Evolutionary conservation across 2,888 invertebrate species (phyloP), one percentile per base, ranked within the genome.

Genomic region (Synergus gifuensis): DNA sequence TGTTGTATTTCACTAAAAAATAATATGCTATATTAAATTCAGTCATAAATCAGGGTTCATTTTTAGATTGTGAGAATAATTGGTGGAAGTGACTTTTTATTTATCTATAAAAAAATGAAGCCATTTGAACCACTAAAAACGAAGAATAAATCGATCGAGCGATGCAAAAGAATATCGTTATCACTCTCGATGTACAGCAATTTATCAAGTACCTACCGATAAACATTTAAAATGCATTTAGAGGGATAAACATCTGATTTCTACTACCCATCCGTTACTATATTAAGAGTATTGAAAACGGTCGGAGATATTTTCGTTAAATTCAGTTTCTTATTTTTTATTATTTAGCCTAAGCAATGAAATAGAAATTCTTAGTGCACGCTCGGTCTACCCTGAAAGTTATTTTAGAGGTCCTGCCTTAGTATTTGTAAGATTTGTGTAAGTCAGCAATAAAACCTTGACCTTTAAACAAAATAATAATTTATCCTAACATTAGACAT

Each of bases 301-400:
- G 67, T 67, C 67, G 44, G 46, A 28, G 36, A 73, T 54, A 49
- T 73, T 73, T 54, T 36, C 36, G 28, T 49, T 73, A 28, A 69
- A 46, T 28, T 28, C n/a, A 44, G 7, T 44, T 67, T 11, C 18
- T 44, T 44, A 11, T 18, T 44, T 18, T 44, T 44, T 11, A 18
- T 16, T 8, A 36, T 49, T 73, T 36, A 28, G 49, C 54, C 69
- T 36, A 49, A 73, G 49, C 49, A 22, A 73, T 28, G 36, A 73
- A 73, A 54, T 73, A 42, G 18, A 42, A 42, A 54, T 73, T 54
- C 54, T 73, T 28, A 73, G 54, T 73, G 49, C 69, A 49, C 69
- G 28, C 14, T 28, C n/a, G 22, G 16, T 36, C 69, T 73, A 73
- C 69, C 69, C 69, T 73, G 54, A 54, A 36, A 54, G 46, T 73